Evolutionary conservation across 2,888 invertebrate species (phyloP).

Genomic region (Hermaeophaga mercurialis): DNA sequence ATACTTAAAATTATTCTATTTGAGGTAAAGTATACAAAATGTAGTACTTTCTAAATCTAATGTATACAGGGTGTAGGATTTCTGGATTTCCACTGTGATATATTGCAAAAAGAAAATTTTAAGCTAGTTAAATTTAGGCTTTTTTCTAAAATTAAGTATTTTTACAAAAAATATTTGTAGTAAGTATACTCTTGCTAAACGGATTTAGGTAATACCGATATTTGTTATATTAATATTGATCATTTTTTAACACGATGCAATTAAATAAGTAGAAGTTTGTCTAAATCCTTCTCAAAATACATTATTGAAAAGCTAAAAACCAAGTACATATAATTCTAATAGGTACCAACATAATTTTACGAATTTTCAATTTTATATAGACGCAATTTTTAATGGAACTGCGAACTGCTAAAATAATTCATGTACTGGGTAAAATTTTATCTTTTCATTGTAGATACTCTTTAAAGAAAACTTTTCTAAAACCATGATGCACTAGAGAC

Average conservation of each 20-base stretch:
- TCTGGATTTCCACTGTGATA: not conserved
- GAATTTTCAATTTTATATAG: too few species aligned
- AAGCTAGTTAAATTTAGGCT: too few species aligned
- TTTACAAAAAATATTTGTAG: too few species aligned
- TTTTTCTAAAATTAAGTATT: too few species aligned
- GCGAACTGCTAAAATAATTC: not conserved
- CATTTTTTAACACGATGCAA: too few species aligned
- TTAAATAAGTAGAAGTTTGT: too few species aligned
- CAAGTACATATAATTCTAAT: constrained; percentile 1
- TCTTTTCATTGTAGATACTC: constrained; percentile 11
- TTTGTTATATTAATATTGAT: too few species aligned
- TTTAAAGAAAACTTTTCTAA: not conserved
- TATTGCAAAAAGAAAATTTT: not conserved
- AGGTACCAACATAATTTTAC: too few species aligned
- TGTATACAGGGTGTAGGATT: not conserved
- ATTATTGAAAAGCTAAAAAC: constrained; percentile 11
- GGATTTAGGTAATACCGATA: too few species aligned
- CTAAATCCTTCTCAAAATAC: constrained; percentile 4
- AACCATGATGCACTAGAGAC: not conserved
- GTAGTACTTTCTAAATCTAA: not conserved
- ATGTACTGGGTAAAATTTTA: constrained; percentile 13
- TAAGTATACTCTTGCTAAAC: too few species aligned
- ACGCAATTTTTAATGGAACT: too few species aligned
- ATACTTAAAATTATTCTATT: not conserved
- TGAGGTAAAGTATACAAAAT: constrained; percentile 11